Base-by-base conservation (phyloP, 2,888 invertebrate species). In the Oscheius onirici region DNA sequence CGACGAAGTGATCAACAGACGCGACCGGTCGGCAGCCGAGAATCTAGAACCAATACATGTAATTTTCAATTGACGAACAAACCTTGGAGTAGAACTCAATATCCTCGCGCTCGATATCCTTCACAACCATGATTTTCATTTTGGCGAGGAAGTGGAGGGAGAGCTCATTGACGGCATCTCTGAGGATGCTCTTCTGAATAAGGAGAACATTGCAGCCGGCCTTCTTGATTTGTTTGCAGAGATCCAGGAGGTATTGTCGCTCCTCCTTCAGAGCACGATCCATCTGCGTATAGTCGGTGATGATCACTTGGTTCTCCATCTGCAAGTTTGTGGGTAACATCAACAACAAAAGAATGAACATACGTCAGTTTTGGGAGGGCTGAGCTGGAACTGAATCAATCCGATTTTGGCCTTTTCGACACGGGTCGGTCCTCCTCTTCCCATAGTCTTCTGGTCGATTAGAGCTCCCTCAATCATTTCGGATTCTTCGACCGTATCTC, bases 231-330 rank as follows among this genome's bases (percentile, higher is more conserved):
- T 97, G 95, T 89, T 99, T 99, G 5, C 97, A 95, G 87, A 99
- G 95, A 87, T 99, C 97, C 71, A 99, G 90, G 84, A 99, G 96
- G 89, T 99, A 99, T 67, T 94, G 92, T 66, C 99, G 92, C 89
- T 99, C 99, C 89, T 99, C 99, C 88, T 95, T 94, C 73, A 99
- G 89, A 0, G 99, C 95, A 72, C 99, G 92, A 89, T 99, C 99
- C 99, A 99, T 99, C 63, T 97, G 97, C n/a, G 97, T 92, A 89
- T 99, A 99, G 89, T 99, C 99, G 0, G 96, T 95, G 24, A 99
- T 95, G 83, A 99, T 88, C 5, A 91, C 91, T 82, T 93, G 95
- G 90, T 95, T 95, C 87, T 95, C 95, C 95, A 96, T 95, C 92
- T 93, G 84, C 20, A 88, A 11, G 5, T n/a, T n/a, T 10, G 5